Evolutionary conservation across 2,888 invertebrate species (phyloP).

Genomic region (Acheta domesticus): DNA sequence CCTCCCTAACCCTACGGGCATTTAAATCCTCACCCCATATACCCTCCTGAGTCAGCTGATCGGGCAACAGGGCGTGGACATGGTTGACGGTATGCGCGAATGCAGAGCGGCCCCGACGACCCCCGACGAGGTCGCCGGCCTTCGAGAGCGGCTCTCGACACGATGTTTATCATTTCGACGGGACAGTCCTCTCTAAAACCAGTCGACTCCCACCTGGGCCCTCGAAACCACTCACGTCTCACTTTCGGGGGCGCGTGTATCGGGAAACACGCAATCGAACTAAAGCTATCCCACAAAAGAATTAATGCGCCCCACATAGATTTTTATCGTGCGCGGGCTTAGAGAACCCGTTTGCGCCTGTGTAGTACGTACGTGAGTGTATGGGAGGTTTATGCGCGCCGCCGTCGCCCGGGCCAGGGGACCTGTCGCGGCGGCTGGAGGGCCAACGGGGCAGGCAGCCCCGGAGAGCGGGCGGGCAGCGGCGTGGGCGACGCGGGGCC

Average conservation of each 20-base stretch:
- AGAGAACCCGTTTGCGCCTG: background rate
- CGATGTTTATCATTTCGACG: background rate
- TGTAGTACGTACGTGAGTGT: background rate
- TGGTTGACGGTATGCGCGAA: too few species aligned
- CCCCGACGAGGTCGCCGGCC: background rate
- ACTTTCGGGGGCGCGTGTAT: background rate
- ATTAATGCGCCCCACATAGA: constrained; percentile 18
- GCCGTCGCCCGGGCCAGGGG: background rate
- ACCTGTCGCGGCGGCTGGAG: background rate
- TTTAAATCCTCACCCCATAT: too few species aligned
- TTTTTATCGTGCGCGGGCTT: background rate
- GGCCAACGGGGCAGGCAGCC: background rate
- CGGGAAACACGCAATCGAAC: constrained; percentile 4
- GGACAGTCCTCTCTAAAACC: background rate
- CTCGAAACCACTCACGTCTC: constrained; percentile 6
- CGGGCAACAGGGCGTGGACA: too few species aligned
- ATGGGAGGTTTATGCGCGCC: background rate
- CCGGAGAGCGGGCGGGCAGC: too few species aligned
- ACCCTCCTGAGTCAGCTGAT: too few species aligned
- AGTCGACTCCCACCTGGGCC: background rate
- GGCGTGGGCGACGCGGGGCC: too few species aligned
- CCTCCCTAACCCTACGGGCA: too few species aligned
- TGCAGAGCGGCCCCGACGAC: too few species aligned
- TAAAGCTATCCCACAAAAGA: background rate
- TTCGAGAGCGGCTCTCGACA: background rate